Base-by-base conservation (phyloP, 1,140 invertebrate species). In the Tribolium castaneum region DNA sequence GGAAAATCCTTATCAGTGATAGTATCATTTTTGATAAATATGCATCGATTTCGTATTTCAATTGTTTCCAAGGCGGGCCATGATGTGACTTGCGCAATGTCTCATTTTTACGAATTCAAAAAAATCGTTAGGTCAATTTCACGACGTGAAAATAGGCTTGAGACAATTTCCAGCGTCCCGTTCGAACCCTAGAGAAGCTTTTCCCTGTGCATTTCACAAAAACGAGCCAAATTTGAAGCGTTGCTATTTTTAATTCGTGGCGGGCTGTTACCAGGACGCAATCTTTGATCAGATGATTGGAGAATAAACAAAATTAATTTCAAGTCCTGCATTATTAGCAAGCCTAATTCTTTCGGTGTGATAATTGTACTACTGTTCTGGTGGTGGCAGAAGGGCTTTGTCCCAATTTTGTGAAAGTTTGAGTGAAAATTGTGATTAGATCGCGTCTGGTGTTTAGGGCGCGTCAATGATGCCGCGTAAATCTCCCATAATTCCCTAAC, bases 401-500 rank as follows among this genome's bases (percentile, higher is more conserved):
- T 30, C 16, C 16, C 3, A 62, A 62, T 62, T 62, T 25, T 62
- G 9, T 22, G 6, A 30, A 25, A 4, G 6, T 30, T 30, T 5
- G 6, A 3, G 6, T 4, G 6, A 45, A 45, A 45, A 45, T 45
- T 71, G 14, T 16, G 34, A 1, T 39, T 13, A 14, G 10, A 52
- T 72, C 16, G 70, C 45, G 70, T 52, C 50, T 22, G 51, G 14
- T 1, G 3, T 0, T 72, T 50, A 72, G 16, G 6, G 30, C 9
- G 59, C 30, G 59, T 66, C 59, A 66, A 66, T 52, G 51, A 52
- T 66, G 59, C 59, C 76, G 75, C 78, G 76, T 75, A 54, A 35
- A 70, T 45, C 75, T 79, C 81, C 81, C 81, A 82, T 19, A 82
- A 82, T 82, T 73, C 81, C 72, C 83, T 85, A 82, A 87, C 83